Conservation (phyloP, 1,140 invertebrate genomes). For the Dendrolimus kikuchii region DNA sequence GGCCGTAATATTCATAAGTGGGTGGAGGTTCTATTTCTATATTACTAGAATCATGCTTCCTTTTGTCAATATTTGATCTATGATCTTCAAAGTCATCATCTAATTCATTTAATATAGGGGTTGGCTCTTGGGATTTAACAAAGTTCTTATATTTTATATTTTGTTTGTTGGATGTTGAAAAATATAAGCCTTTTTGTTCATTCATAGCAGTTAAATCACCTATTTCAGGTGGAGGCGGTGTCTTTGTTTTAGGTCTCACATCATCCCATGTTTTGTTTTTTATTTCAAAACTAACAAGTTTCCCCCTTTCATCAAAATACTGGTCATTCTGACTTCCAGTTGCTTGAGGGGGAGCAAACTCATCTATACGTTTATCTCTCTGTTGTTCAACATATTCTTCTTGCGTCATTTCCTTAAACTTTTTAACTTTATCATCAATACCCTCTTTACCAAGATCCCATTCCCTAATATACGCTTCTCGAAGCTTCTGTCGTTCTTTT, state of each 20-base stretch:
- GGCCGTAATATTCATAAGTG: conserved; percentile 76
- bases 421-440: conserved; percentile 57
- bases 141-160: conserved; percentile 50
- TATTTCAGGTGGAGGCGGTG: conserved; percentile 41
- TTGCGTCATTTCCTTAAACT: conserved; percentile 79
- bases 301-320: conserved; percentile 49
- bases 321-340: conserved; percentile 31
- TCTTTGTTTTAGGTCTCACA: conserved; percentile 38
- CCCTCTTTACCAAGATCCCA: conserved; percentile 80
- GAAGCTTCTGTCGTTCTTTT: conserved; percentile 61
- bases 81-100: conserved; percentile 37
- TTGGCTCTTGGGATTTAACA: conserved; percentile 40
- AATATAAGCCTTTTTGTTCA: conserved; percentile 50
- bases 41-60: conserved; percentile 38
- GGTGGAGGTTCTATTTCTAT: conserved; percentile 77
- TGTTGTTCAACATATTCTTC: conserved; percentile 86
- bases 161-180: conserved; percentile 30
- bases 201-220: conserved; percentile 28
- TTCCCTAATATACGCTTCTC: conserved; percentile 75
- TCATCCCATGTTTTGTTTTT: conserved; percentile 49
- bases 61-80: conserved; percentile 19
- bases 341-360: conserved; percentile 76
- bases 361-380: conserved; percentile 75
- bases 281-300: conserved; percentile 13
- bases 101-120: conserved; percentile 69